Conservation (phyloP, 1,140 invertebrate species). For the Drosophila aff. region DNA sequence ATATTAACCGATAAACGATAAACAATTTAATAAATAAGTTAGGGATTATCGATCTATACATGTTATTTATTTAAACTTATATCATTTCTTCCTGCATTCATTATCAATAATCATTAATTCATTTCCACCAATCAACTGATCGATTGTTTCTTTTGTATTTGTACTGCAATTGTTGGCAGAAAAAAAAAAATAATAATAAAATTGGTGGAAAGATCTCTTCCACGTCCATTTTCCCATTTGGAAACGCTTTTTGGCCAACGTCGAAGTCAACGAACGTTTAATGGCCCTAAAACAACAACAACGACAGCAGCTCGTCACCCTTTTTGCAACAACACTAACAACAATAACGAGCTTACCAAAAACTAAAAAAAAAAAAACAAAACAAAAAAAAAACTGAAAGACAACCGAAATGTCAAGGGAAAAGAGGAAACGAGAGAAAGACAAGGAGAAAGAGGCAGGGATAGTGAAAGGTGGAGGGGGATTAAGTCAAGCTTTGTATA, state of each 20-base stretch:
- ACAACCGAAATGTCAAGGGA: conserved; percentile 47
- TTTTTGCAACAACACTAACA: conserved; percentile 37
- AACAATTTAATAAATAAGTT: too few relatives aligned
- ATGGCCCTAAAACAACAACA: conserved; percentile 35
- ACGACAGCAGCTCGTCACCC: conserved; percentile 27
- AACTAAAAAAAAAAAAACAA: not conserved
- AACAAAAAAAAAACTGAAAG: conserved; percentile 17
- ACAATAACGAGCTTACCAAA: conserved; percentile 22
- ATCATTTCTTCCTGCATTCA: not conserved
- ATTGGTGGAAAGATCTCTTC: conserved; percentile 27
- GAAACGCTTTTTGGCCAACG: conserved; percentile 22
- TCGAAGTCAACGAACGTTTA: conserved; percentile 56
- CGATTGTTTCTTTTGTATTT: not conserved
- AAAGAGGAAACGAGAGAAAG: conserved; percentile 21
- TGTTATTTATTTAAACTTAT: too few relatives aligned
- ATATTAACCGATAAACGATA: too few relatives aligned
- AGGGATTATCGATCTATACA: too few relatives aligned
- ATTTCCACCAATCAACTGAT: not conserved
- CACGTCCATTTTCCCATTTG: conserved; percentile 9
- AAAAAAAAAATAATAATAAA: conserved; percentile 4
- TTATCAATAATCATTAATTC: not conserved
- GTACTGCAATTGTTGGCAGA: conserved; percentile 19
- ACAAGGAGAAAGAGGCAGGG: not conserved
- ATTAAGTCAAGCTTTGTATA: conserved; percentile 6
- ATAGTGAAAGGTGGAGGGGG: conserved; percentile 20